Base-by-base conservation (phyloP, 2,888 invertebrate genomes). In the Gonocerus acuteangulatus region DNA sequence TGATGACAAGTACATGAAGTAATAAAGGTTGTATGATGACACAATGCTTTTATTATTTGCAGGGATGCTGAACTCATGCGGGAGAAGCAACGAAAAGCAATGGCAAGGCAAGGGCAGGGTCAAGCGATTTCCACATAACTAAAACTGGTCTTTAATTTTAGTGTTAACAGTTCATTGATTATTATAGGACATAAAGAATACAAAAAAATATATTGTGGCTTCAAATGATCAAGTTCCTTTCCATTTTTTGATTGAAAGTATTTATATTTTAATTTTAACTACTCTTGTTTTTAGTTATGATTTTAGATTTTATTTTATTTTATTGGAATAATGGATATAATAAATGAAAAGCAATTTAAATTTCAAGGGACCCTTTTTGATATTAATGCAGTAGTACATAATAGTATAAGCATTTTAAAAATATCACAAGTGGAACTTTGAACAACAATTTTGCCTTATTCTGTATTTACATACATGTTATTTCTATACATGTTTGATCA, bases 61-160 rank as follows among this genome's bases (percentile, higher is more conserved):
- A 89, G 92, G 72, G 92, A 92, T 79, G 91, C 92, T 19, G 89
- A 92, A 72, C 69, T 89, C 71, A 90, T 92, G 88, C 78, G 90
- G 72, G 88, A 90, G 72, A 92, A 92, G 73, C 91, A 92, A 77
- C 80, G 81, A 72, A 87, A 85, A 75, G 88, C 88, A 71, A 83
- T 85, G 71, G 62, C 48, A n/a, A 32, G 59, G 16, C 48, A 48
- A 15, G 57, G 57, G n/a, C 48, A 56, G 32, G 51, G 51, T 11
- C 51, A 51, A 18, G 22, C 52, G 13, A 22, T 52, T 39, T 36
- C 52, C 13, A 39, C 52, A 52, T 52, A 52, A 42, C 52, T 19
- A 36, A 13, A 34, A 39, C 4, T 39, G 4, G 9, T 39, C 13
- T 15, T 39, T n/a, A 15, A 9, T 9, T 39, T 39, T 11, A 39